These are phyloP conservation scores for Pseudoips prasinana DNA, from an alignment of 2,888 invertebrate species.

Conservation along the genomic window DNA sequence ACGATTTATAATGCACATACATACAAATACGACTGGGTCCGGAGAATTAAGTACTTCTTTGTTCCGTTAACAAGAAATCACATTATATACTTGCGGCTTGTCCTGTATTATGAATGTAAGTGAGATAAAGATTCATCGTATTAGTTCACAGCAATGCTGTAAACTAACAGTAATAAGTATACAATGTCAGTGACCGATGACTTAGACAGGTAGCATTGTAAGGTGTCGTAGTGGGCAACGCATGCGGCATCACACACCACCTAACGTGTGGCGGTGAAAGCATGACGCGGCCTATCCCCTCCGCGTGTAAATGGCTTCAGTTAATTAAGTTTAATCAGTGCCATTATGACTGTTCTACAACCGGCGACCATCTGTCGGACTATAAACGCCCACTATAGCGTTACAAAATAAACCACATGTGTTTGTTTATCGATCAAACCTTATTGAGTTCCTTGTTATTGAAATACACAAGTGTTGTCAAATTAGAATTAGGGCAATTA, in stretches of 20 bases:
- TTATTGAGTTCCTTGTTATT: conserved; percentile 7
- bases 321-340: conserved; percentile 81
- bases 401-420: conserved; percentile 50
- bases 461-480: too few relatives aligned
- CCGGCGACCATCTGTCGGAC: conserved; percentile 67
- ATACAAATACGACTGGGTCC: too few relatives aligned
- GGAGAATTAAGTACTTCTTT: too few relatives aligned
- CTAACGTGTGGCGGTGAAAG: conserved; percentile 30
- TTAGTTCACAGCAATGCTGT: too few relatives aligned
- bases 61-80: too few relatives aligned
- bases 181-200: conserved; percentile 54
- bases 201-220: conserved; percentile 31
- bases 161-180: too few relatives aligned
- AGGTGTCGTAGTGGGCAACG: conserved; percentile 7
- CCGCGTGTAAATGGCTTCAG: conserved; percentile 77
- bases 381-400: conserved; percentile 72
- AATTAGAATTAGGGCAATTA: too few relatives aligned
- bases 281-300: conserved; percentile 45
- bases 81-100: too few relatives aligned
- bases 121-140: too few relatives aligned
- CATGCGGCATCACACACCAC: conserved; percentile 19
- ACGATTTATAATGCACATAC: too few relatives aligned
- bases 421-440: conserved; percentile 42
- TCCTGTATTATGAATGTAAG: too few relatives aligned
- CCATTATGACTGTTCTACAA: conserved; percentile 52